Evolutionary conservation across 1,140 invertebrate species (phyloP), one percentile per base, ranked within the genome.

Genomic region (Doryteuthis pealeii): DNA sequence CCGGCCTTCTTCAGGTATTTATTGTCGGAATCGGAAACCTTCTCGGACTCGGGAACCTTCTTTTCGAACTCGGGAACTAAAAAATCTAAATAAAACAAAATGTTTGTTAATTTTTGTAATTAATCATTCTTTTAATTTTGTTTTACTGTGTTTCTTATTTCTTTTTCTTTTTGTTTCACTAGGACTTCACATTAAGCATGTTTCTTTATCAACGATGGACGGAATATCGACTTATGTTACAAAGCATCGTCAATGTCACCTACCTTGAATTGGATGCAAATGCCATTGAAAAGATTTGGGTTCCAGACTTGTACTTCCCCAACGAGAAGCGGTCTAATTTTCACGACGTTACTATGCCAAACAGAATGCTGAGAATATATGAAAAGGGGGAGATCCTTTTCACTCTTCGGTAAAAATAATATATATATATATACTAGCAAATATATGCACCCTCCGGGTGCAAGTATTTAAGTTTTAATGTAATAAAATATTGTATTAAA

Each of bases 311-410:
- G 14, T 89, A 86, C 74, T 89, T 89, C 75, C 81, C 86, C 18
- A 89, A 89, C 74, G 86, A 89, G 70, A 89, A 89, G 79, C 77
- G 81, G 8, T 89, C 88, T 2, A 79, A 80, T 35, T 86, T 89
- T 33, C 89, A 90, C 76, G 78, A 85, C 30, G 85, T 90, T 0
- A 88, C 89, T 35, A 84, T 87, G 58, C 83, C 88, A 2, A 90
- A 90, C 78, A 83, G 87, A 58, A 84, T 90, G 54, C 77, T 90
- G 45, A 79, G 86, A 26, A 79, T 89, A 3, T 80, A 86, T 45
- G 80, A 78, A 26, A 78, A 84, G 35, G 88, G 89, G 22, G 75
- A 79, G n/a, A 81, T 89, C 26, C 78, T 88, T 2, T 89, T 88
- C 76, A 89, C 86, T 62, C 83, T 88, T 71, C 85, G 89, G 89